Evolutionary conservation across 2,113 vertebrate genomes (phyloP), one percentile per base, ranked within the genome.

Genomic region (Anoura caudifer): DNA sequence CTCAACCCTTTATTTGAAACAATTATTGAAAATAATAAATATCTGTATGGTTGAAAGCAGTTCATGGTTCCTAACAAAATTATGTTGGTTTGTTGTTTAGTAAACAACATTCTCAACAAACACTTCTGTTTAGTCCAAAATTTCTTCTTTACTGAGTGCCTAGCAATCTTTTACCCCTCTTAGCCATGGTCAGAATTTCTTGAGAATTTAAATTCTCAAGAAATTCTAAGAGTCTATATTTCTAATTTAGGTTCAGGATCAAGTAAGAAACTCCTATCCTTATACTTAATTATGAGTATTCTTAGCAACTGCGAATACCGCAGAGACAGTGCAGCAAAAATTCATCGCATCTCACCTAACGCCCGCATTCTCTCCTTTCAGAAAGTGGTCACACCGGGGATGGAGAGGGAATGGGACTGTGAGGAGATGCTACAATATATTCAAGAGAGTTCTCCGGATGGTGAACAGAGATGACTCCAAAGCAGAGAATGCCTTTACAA

Each of bases 151-250:
- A 33, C 2, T 65, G 13, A 69, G 20, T 93, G 8, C n/a, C 41
- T 85, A 81, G 76, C 3, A 92, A 93, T 79, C 36, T 87, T 90
- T 26, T 70, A 45, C 59, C 43, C 24, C 63, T 61, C 59, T 80
- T 50, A 59, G 38, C 31, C 14, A 95, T 19, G 59, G 56, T 95
- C 45, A 38, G 82, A 92, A 96, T 85, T 69, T 90, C 67, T 83
- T 83, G 82, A 50, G 31, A 84, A 63, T 75, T 77, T 77, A 91
- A 86, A 86, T 61, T 80, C 63, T 43, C 38, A 69, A 56, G 31
- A 73, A 65, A 92, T 59, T 83, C 47, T 92, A 69, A 88, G 69
- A 77, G 77, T 24, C 59, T 90, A 43, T 45, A 56, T 82, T 87
- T 87, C 67, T 73, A 80, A 82, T 67, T 72, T 91, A 59, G 31